These are phyloP conservation scores for Eudemis profundana DNA, from an alignment of 2,888 invertebrate genomes.

Conservation along the genomic window DNA sequence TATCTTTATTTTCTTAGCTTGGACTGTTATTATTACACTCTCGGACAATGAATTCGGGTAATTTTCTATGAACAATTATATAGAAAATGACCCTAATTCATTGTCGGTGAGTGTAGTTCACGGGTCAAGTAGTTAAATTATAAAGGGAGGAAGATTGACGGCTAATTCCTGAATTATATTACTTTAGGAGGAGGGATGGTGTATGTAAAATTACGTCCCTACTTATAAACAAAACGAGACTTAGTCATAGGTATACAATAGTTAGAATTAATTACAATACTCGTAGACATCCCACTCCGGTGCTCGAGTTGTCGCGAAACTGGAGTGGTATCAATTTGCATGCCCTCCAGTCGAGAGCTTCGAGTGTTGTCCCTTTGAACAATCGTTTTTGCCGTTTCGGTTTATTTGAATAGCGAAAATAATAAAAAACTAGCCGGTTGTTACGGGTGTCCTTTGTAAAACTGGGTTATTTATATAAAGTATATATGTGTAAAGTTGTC, in stretches of 20 bases:
- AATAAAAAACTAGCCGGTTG: slow-evolving; percentile 6
- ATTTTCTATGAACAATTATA: too few relatives aligned
- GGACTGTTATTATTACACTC: too few relatives aligned
- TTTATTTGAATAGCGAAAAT: slow-evolving; percentile 52
- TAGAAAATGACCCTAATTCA: too few relatives aligned
- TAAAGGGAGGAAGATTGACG: background rate
- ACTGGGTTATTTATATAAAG: too few relatives aligned
- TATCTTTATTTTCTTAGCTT: too few relatives aligned
- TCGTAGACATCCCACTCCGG: slow-evolving; percentile 40
- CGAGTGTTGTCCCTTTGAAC: slow-evolving; percentile 76
- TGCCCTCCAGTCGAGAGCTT: slow-evolving; percentile 68
- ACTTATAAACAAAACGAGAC: slow-evolving; percentile 16
- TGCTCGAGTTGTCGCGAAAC: slow-evolving; percentile 63
- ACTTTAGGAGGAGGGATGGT: too few relatives aligned
- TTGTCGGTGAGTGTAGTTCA: too few relatives aligned
- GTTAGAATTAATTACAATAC: slow-evolving; percentile 38
- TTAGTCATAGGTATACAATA: slow-evolving; percentile 14
- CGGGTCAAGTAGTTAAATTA: too few relatives aligned
- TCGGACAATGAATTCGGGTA: too few relatives aligned
- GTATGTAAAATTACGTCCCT: background rate
- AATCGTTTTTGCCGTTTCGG: slow-evolving; percentile 69
- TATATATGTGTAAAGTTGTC: too few relatives aligned
- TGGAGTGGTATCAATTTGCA: slow-evolving; percentile 79
- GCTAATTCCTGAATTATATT: too few relatives aligned
- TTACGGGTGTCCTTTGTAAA: too few relatives aligned